Percentiles rank a stretch among this genome's conserved stretches.
These are phyloP conservation scores for Apocrypta bakeri DNA, from an alignment of 1,140 invertebrate species.

Conservation along the genomic window DNA sequence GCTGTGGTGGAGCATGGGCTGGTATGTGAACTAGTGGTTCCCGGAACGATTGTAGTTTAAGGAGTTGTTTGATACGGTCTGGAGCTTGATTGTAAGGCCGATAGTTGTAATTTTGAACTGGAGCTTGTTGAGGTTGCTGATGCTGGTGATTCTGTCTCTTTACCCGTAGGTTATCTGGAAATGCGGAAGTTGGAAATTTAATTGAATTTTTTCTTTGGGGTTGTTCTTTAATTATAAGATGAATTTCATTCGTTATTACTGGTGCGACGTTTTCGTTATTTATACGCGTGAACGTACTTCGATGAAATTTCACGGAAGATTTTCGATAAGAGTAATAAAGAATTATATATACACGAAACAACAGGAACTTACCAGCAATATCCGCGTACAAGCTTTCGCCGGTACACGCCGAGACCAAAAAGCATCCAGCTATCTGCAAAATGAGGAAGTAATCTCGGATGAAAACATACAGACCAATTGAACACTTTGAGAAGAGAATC, in stretches of 20 bases:
- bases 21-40: slow-evolving; percentile 67
- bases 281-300: too few species aligned
- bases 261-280: too few species aligned
- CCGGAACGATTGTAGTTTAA: slow-evolving; percentile 63
- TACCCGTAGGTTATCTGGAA: slow-evolving; percentile 55
- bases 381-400: slow-evolving; percentile 40
- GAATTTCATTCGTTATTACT: too few species aligned
- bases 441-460: slow-evolving; percentile 22
- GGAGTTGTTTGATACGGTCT: slow-evolving; percentile 63
- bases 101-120: slow-evolving; percentile 55
- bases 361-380: slow-evolving; percentile 34
- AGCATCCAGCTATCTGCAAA: slow-evolving; percentile 43
- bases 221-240: too few species aligned
- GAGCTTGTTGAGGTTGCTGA: slow-evolving; percentile 50
- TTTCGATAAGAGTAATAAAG: too few species aligned
- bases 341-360: slow-evolving; percentile 32
- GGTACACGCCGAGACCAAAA: slow-evolving; percentile 40
- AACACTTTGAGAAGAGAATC: background rate
- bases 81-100: slow-evolving; percentile 65
- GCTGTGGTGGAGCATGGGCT: slow-evolving; percentile 55
- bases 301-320: too few species aligned
- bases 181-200: background rate
- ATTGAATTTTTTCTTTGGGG: too few species aligned
- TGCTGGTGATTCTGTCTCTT: slow-evolving; percentile 55
- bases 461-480: too few species aligned